phyloP scores from a whole-genome alignment of 37 sponge, comb jelly and placozoan genomes.

The Lycopodina hypogea region DNA sequence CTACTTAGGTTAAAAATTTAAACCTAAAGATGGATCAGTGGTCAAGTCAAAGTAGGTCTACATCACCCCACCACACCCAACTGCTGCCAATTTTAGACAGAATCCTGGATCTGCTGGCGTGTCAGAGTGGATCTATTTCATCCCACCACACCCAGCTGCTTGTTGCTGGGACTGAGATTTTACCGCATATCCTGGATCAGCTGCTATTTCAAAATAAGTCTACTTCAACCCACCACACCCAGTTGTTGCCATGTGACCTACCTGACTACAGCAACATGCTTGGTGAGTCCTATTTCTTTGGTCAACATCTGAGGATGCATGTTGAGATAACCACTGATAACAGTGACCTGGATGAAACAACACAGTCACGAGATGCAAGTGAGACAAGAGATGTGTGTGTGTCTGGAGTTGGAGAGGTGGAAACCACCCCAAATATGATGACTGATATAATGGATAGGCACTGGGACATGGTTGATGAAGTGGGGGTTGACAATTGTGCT shows the following conservation, averaged over 20 bases:
- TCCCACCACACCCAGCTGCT: too few species aligned
- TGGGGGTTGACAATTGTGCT: background rate
- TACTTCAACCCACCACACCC: background rate
- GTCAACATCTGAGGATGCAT: background rate
- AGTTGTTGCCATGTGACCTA: background rate
- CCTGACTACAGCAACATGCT: background rate
- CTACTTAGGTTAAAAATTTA: too few species aligned
- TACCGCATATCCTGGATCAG: background rate
- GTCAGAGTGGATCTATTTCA: too few species aligned
- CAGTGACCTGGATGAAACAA: background rate
- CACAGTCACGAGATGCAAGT: too few species aligned
- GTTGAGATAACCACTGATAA: background rate
- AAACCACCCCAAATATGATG: background rate
- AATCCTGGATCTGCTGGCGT: background rate
- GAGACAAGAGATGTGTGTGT: background rate
- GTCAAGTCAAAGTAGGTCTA: too few species aligned
- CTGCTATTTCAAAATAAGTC: background rate
- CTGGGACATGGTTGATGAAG: conserved; percentile 12
- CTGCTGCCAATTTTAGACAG: too few species aligned
- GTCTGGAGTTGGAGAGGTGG: background rate
- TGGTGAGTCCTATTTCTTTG: background rate
- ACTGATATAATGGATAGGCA: background rate
- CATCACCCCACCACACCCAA: too few species aligned
- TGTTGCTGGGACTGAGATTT: too few species aligned
- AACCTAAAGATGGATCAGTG: too few species aligned